Conservation (phyloP, 2,888 invertebrate species). For the Acrocera orbiculus region DNA sequence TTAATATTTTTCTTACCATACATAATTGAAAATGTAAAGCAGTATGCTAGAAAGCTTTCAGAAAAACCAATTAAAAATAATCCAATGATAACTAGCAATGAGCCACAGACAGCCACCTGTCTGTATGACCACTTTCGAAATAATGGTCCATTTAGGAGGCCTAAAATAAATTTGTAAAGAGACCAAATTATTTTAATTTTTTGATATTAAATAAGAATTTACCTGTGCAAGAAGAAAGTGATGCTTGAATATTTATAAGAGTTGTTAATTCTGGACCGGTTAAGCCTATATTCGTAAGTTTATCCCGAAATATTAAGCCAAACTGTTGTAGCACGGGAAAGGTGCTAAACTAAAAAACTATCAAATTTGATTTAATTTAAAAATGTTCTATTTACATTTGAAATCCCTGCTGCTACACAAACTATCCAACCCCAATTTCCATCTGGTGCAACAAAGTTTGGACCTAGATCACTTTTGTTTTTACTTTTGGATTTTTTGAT, state of each 20-base stretch:
- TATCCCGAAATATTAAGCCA: slow-evolving; percentile 50
- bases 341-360: slow-evolving; percentile 40
- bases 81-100: too few relatives aligned
- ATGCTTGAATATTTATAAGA: slow-evolving; percentile 52
- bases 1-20: slow-evolving; percentile 37
- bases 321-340: slow-evolving; percentile 54
- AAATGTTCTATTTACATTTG: slow-evolving; percentile 41
- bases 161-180: not conserved
- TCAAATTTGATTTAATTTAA: not conserved
- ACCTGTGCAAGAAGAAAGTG: slow-evolving; percentile 53
- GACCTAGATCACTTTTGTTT: slow-evolving; percentile 27
- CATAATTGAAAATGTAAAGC: slow-evolving; percentile 45
- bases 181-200: not conserved
- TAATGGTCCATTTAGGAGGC: slow-evolving; percentile 49
- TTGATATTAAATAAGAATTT: slow-evolving; percentile 17
- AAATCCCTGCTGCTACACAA: slow-evolving; percentile 49
- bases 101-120: slow-evolving; percentile 47
- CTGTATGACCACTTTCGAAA: slow-evolving; percentile 49
- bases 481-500: slow-evolving; percentile 31
- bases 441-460: slow-evolving; percentile 50
- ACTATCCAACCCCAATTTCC: slow-evolving; percentile 62
- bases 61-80: slow-evolving; percentile 48
- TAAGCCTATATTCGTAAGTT: slow-evolving; percentile 41
- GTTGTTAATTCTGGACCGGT: slow-evolving; percentile 49
- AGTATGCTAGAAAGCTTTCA: slow-evolving; percentile 41